Evolutionary conservation across 2,797 vertebrate species (phyloP), one percentile per base, ranked within the genome.

Genomic region (Agapornis canus): DNA sequence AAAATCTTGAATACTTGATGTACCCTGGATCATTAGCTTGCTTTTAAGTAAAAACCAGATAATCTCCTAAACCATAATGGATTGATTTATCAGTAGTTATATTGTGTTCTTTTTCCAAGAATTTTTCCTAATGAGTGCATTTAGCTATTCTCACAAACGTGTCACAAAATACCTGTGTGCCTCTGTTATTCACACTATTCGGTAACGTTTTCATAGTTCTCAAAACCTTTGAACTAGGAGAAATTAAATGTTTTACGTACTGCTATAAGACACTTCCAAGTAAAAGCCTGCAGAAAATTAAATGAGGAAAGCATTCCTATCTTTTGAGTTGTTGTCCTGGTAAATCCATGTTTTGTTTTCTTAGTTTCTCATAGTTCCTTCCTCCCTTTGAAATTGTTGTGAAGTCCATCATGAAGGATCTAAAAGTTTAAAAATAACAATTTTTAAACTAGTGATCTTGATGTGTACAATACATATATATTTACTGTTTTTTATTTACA

Each of bases 11-110:
- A 80, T 83, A 59, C 45, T 83, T 94, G 59, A 68, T 79, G 37
- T 73, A 48, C 70, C 66, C 65, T 43, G 45, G 63, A 90, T 89
- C 77, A 73, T 84, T 82, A 92, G 68, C 56, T 92, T 86, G 86
- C 92, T 93, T 95, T 86, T 90, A 93, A 94, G 73, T 82, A 29
- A 93, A 92, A 94, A 86, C 56, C 78, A 89, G 56, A 81, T 88
- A 68, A 86, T 84, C 52, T 86, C 19, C 51, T 86, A 78, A 68
- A 93, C 79, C 45, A 57, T 82, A 89, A 82, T 84, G 56, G 68
- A 64, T 52, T 79, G 43, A 57, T 89, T 78, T 90, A 63, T 66
- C 42, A 77, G 66, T 80, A 90, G 84, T 94, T 95, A 64, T 35
- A 45, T 59, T 92, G 5, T 69, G 25, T 75, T 73, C 16, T 84